Evolutionary conservation across 1,140 invertebrate species (phyloP), one percentile per base, ranked within the genome.

Genomic region (Helicoverpa armigera): DNA sequence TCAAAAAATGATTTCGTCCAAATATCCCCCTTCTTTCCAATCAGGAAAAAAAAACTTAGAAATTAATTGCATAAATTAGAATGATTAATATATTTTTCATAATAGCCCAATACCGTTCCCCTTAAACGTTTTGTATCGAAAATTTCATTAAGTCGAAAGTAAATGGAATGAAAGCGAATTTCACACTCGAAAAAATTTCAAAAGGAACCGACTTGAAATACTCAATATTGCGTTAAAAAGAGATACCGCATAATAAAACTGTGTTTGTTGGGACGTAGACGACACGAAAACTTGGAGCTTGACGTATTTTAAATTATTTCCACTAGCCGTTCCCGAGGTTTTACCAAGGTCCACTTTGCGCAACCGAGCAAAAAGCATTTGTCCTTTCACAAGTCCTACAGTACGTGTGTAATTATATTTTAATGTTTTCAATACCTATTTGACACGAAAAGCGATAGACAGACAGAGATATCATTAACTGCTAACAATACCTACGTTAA

Each of bases 131-230:
- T 80, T 87, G 90, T 89, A 90, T 92, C 86, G 84, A 87, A 88
- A 91, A 91, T 90, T 92, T 92, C 89, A 91, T 91, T 92, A 89
- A 88, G 82, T 86, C 79, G 82, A 89, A 91, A 90, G 85, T 89
- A 88, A 92, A 90, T 89, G 88, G 81, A 89, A 89, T 86, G 89
- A 91, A 89, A 88, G 83, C 73, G 86, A 90, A 91, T 93, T 93
- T 92, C 74, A 92, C 90, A 91, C 90, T 93, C 65, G 87, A 86
- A 87, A 85, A 87, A 85, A 87, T 91, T 89, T 89, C 87, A 90
- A 93, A 93, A 88, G 90, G 86, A 81, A 85, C 86, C 83, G 50
- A 81, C 77, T 89, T 82, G 84, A 83, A 90, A 90, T 87, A 89
- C 85, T 93, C 87, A 83, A 89, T 91, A 90, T 90, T 90, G 85